Percentiles rank a stretch among this genome's conserved stretches.
Evolutionary conservation across 2,888 invertebrate species (phyloP).

Genomic region (Cheilosia scutellata): DNA sequence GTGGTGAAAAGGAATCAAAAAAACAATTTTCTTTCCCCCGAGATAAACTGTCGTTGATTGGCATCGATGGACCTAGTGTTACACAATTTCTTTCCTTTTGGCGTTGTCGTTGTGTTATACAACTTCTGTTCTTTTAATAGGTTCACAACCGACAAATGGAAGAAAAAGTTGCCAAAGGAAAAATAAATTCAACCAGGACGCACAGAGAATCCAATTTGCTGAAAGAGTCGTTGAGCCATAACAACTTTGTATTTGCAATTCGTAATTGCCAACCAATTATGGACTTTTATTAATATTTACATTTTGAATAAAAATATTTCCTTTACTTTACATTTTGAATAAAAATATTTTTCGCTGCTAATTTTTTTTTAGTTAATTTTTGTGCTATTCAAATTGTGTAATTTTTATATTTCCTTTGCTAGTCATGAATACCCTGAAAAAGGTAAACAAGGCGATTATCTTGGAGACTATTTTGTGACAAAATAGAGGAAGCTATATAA

Average conservation of each 20-base stretch:
- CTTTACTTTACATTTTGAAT: no score
- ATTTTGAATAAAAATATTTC: no score
- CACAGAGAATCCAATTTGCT: slow-evolving; percentile 13
- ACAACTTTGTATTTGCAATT: slow-evolving; percentile 1
- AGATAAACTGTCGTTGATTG: slow-evolving; percentile 39
- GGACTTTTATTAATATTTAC: no score
- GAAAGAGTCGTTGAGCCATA: not conserved
- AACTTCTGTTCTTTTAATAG: not conserved
- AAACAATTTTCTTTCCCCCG: slow-evolving; percentile 11
- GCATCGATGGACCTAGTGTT: not conserved
- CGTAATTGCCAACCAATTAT: not conserved
- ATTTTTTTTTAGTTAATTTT: no score
- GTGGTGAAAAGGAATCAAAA: not conserved
- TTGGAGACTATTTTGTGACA: no score
- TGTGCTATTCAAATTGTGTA: no score
- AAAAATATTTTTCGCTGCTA: no score
- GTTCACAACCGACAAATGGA: not conserved
- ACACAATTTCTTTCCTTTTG: not conserved
- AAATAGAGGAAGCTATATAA: no score
- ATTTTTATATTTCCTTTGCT: no score
- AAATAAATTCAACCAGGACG: not conserved
- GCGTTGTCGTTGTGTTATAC: slow-evolving; percentile 3
- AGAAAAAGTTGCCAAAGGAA: slow-evolving; percentile 1
- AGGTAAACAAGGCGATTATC: no score
- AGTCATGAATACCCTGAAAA: no score